phyloP scores from a whole-genome alignment of 2,888 invertebrate species.

The Sepiola atlantica region DNA sequence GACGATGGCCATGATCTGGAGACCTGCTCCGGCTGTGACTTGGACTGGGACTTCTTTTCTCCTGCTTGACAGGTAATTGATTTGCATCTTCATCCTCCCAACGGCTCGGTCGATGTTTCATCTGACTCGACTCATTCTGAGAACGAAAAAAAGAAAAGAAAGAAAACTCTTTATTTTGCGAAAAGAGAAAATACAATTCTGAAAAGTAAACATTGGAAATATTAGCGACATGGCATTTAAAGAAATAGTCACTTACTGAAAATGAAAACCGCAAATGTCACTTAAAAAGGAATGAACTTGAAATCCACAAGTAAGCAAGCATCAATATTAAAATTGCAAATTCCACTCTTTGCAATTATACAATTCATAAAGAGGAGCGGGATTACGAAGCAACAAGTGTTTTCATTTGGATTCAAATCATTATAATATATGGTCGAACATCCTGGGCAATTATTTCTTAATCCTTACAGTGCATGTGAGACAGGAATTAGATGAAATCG shows the following conservation, averaged over 20 bases:
- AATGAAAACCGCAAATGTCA: not conserved
- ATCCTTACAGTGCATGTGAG: too few species aligned
- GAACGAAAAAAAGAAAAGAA: not conserved
- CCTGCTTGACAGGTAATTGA: not conserved
- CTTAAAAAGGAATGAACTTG: not conserved
- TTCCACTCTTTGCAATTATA: not conserved
- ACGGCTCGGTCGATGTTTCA: slow-evolving; percentile 14
- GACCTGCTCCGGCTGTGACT: slow-evolving; percentile 37
- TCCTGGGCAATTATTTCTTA: too few species aligned
- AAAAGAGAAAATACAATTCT: not conserved
- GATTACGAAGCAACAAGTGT: too few species aligned
- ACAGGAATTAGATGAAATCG: too few species aligned
- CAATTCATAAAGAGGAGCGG: not conserved
- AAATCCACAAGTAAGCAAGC: not conserved
- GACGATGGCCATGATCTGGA: slow-evolving; percentile 38
- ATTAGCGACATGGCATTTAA: not conserved
- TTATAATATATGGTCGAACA: too few species aligned
- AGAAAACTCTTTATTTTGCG: not conserved
- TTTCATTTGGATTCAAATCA: too few species aligned
- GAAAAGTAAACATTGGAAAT: not conserved
- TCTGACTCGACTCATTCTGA: not conserved
- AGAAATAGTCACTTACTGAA: not conserved
- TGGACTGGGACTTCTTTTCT: not conserved
- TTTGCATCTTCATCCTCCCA: slow-evolving; percentile 37
- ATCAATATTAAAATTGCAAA: not conserved